Base-by-base conservation (phyloP, 1,140 invertebrate species). In the Drosophila sechellia region DNA sequence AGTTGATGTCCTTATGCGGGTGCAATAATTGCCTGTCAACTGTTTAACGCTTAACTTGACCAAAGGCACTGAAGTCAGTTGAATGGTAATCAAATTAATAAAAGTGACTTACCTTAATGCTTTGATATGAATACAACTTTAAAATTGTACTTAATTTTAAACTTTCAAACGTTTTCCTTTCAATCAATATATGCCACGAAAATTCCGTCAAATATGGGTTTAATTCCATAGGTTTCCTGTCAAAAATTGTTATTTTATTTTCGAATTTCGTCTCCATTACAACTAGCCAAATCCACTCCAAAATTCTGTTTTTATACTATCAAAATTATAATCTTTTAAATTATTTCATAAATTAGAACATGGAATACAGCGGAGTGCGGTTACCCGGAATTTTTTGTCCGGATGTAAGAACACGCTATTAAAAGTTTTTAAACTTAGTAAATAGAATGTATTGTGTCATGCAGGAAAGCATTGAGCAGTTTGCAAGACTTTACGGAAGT, bases 11-110 rank as follows among this genome's bases (percentile, higher is more conserved):
- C 48, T 48, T 49, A 53, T 57, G n/a, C 12, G 42, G 37, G 43
- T 57, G 25, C 40, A 57, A 52, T 77, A 50, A 79, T 73, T 60
- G 52, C 1, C 55, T 50, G 70, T 73, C 60, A 60, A 68, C 49
- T 48, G 52, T 17, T 35, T 46, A 45, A 53, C 15, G 37, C 27
- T 22, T 31, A 31, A 25, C 27, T 50, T 74, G 50, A 6, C 17
- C 48, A 25, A 10, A 25, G 40, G 34, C 25, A 20, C 4, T 3
- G 12, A 35, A 20, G 12, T 35, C 27, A 17, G 13, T 3, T 20
- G 13, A 53, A 43, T 31, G 25, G 25, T 34, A 40, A 53, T 54
- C 15, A 25, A 15, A 4, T 50, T 43, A 43, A 43, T 12, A 31
- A 11, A 43, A 10, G 35, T 31, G 11, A 1, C 8, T 20, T 1